phyloP scores from a whole-genome alignment of 2,113 vertebrate species.

The Nycticebus coucang region DNA sequence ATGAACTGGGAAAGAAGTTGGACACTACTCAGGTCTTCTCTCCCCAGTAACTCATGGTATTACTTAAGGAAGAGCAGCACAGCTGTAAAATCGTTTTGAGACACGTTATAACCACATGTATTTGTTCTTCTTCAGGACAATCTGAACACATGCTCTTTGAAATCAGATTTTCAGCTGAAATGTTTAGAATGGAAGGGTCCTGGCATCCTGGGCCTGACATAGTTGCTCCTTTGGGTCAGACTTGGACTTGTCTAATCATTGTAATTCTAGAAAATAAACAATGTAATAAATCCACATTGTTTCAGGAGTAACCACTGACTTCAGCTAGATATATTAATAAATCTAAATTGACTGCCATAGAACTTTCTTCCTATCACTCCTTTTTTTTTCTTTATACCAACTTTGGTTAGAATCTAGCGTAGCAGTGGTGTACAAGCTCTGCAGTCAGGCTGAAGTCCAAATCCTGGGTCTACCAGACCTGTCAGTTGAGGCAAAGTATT shows the following conservation, averaged over 20 bases:
- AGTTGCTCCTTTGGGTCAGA: background rate
- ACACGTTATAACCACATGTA: background rate
- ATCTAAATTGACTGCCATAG: conserved; percentile 1
- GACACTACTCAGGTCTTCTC: background rate
- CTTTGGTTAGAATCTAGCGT: background rate
- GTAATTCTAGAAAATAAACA: conserved; percentile 42
- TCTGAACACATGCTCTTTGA: background rate
- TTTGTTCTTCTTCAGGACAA: background rate
- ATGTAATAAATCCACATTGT: background rate
- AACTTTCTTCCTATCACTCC: background rate
- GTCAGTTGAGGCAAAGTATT: too few species aligned
- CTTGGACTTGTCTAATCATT: background rate
- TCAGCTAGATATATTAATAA: background rate
- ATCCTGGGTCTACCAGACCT: background rate
- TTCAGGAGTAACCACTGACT: conserved; percentile 2
- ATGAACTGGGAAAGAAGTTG: background rate
- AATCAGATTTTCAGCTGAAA: background rate
- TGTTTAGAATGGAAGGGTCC: background rate
- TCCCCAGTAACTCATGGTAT: background rate
- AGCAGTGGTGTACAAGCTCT: background rate
- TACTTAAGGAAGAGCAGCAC: background rate
- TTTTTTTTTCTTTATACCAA: background rate
- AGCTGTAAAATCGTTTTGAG: background rate
- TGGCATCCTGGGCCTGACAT: background rate
- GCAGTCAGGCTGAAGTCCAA: background rate